Conservation (phyloP, 2,113 vertebrate genomes). For the Laterallus jamaicensis region DNA sequence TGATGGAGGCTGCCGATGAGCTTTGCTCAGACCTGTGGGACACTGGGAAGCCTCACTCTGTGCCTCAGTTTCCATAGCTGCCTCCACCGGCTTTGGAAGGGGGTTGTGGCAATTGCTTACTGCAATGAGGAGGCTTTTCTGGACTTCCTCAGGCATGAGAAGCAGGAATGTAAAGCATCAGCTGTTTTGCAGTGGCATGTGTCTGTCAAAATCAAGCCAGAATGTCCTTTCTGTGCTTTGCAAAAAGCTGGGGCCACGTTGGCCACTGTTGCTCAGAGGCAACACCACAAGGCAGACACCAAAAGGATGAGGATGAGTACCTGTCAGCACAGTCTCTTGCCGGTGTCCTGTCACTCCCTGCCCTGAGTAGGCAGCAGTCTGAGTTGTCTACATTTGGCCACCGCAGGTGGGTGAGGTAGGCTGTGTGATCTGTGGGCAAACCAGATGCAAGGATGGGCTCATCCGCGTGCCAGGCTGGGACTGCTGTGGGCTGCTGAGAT, state of each 20-base stretch:
- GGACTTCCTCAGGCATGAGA: not conserved
- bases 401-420: accelerated
- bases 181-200: not conserved
- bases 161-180: not conserved
- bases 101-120: not conserved
- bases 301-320: not conserved
- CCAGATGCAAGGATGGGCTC: not conserved
- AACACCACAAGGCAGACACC: not conserved
- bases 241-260: not conserved
- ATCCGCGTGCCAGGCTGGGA: accelerated
- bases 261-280: not conserved
- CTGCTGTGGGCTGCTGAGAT: not conserved
- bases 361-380: accelerated
- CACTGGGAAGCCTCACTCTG: not conserved
- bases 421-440: not conserved
- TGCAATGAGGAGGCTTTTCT: accelerated
- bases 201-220: not conserved
- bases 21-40: not conserved
- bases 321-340: not conserved
- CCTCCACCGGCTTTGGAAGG: not conserved
- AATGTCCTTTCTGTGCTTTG: not conserved
- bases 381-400: accelerated
- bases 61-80: not conserved
- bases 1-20: accelerated
- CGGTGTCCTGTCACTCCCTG: not conserved